Evolutionary conservation across 2,113 vertebrate species (phyloP), one percentile per base, ranked within the genome.

Genomic region (Girardinichthys multiradiatus): DNA sequence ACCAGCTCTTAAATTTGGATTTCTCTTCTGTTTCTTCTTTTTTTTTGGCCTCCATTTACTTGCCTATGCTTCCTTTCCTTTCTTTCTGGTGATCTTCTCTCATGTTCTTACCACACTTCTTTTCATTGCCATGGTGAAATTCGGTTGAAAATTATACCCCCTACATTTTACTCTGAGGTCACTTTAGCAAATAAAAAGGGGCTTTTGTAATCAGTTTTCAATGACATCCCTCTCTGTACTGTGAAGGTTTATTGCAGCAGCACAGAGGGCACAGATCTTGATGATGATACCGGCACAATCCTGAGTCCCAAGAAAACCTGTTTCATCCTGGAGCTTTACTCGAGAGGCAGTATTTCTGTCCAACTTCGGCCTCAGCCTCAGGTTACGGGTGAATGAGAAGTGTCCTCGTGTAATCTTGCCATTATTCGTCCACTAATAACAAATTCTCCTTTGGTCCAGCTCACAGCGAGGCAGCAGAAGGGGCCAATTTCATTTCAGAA

Each of bases 121-220:
- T 81, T 64, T 76, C 37, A 60, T 71, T 65, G 39, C 51, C n/a
- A 31, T 57, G 70, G 61, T 54, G 68, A 84, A 78, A 80, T 78
- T 83, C 54, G 64, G 62, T 79, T 77, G 39, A 37, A 68, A 84
- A 71, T 76, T 77, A 88, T n/a, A 89, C 86, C 79, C 75, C 74
- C 67, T 80, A 59, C 45, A 65, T 77, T 80, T 73, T 68, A 48
- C 57, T 76, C 60, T 51, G 65, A 70, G 83, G 80, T 90, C 77
- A 74, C 74, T 84, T 85, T 79, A 76, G 74, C 27, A 83, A 80
- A 82, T 48, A 30, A 37, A 69, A 39, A 68, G 57, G 42, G 51
- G 72, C 29, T 54, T 31, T 5, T 70, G 66, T 67, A 51, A 58
- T 70, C 57, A 57, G 14, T 75, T 79, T 54, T 64, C 0, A 0